Base-by-base conservation (phyloP, 2,888 invertebrate species). In the Andrena praecox region DNA sequence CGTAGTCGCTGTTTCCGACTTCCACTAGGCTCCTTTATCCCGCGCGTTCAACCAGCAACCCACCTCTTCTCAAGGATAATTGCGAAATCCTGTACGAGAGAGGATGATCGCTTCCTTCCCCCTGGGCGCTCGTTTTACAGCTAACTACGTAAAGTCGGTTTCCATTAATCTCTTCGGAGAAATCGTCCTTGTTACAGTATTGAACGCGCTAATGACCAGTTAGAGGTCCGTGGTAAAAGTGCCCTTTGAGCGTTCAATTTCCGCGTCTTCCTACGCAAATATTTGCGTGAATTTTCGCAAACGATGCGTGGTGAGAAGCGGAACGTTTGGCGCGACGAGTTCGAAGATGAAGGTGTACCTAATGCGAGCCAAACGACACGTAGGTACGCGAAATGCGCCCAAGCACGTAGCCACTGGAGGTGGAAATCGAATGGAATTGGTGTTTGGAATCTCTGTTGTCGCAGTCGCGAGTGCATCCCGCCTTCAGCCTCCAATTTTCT, bases 21-120 rank as follows among this genome's bases (percentile, higher is more conserved):
- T 42, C 69, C 33, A 33, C 59, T 54, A 42, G 56, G 27, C 60
- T 76, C 29, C 70, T 73, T 76, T 83, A 48, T 66, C 48, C 42
- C 71, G 33, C 33, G 64, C 42, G 29, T 31, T 29, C 7, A n/a
- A 16, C 10, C n/a, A n/a, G 12, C 10, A 1, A 42, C 29, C 24
- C 10, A 48, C 59, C 20, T 20, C 33, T 68, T 69, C 50, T 24
- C 69, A 42, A 33, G 35, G 60, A 62, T 85, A 85, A 85, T 85
- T 85, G 82, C 76, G 56, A 80, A 83, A 50, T 42, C 73, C 63
- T 79, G 79, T 82, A 42, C 42, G 59, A 60, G 33, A 20, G 71
- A 52, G 62, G 24, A 42, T 29, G 54, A 69, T 35, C 67, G 64
- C 60, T 72, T 72, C 79, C 79, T 35, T 74, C 52, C 67, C 70